Conservation (phyloP, 2,888 invertebrate species). For the Drosophila melanosoma region DNA sequence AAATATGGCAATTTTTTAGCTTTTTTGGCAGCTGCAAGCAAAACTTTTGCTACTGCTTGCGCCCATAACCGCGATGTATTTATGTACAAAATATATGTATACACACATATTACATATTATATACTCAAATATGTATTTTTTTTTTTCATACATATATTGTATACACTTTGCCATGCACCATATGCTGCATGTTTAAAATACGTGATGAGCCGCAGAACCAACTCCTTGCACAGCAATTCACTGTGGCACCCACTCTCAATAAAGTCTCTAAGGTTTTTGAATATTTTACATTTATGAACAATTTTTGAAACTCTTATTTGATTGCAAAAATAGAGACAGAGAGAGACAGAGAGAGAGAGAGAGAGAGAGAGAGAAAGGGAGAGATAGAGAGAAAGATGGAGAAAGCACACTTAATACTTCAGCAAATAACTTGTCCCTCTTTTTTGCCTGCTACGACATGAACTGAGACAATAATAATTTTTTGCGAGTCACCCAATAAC, state of each 20-base stretch:
- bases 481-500: neutral
- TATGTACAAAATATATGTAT: slow-evolving; percentile 19
- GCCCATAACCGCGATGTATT: slow-evolving; percentile 62
- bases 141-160: slow-evolving; percentile 47
- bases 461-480: neutral
- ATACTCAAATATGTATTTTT: slow-evolving; percentile 25
- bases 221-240: neutral
- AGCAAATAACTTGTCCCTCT: neutral
- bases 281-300: neutral
- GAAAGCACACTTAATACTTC: neutral
- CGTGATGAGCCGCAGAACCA: slow-evolving; percentile 57
- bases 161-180: slow-evolving; percentile 66
- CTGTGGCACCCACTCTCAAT: neutral
- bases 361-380: neutral
- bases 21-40: slow-evolving; percentile 49
- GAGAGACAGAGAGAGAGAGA: neutral
- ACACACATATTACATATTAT: slow-evolving; percentile 8
- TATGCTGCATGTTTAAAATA: slow-evolving; percentile 62
- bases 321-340: neutral
- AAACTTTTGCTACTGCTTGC: slow-evolving; percentile 52
- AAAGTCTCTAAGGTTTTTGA: neutral
- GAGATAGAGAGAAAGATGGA: neutral
- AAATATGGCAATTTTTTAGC: slow-evolving; percentile 51
- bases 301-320: neutral
- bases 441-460: neutral